These are phyloP conservation scores for Ephydatia muelleri DNA, from an alignment of 37 sponge, comb jelly and placozoan genomes.

Conservation along the genomic window DNA sequence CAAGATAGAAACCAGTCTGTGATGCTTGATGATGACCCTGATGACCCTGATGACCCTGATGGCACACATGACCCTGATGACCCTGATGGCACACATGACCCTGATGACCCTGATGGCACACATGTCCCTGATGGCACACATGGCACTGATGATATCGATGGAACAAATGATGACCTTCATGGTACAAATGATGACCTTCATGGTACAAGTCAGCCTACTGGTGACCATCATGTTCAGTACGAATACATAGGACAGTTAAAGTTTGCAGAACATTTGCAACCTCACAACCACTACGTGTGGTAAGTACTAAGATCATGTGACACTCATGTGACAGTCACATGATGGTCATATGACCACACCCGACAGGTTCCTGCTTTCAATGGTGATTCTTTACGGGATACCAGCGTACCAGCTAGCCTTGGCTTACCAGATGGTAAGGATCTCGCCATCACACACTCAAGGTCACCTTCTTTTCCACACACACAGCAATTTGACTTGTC, in stretches of 20 bases:
- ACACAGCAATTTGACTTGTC: constrained; percentile 51
- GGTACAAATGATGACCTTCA: neutral
- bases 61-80: too few relatives aligned
- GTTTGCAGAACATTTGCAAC: neutral
- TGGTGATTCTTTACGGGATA: constrained; percentile 59
- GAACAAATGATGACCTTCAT: neutral
- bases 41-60: too few relatives aligned
- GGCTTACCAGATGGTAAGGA: constrained; percentile 55
- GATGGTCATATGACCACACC: neutral
- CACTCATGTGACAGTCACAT: neutral
- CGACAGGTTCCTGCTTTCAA: constrained; percentile 24
- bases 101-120: too few relatives aligned
- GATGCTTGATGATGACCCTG: too few relatives aligned
- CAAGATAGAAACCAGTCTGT: too few relatives aligned
- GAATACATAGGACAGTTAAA: neutral
- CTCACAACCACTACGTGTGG: neutral
- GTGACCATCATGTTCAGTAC: neutral
- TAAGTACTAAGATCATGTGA: neutral
- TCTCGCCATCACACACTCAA: neutral
- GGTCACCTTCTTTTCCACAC: neutral
- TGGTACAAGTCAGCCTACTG: neutral
- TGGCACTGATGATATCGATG: neutral
- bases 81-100: too few relatives aligned
- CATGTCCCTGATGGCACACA: too few relatives aligned
- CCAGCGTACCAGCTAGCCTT: constrained; percentile 73